These are phyloP conservation scores for Grammomys dolichurus DNA, from an alignment of 2,113 vertebrate genomes.

Conservation along the genomic window DNA sequence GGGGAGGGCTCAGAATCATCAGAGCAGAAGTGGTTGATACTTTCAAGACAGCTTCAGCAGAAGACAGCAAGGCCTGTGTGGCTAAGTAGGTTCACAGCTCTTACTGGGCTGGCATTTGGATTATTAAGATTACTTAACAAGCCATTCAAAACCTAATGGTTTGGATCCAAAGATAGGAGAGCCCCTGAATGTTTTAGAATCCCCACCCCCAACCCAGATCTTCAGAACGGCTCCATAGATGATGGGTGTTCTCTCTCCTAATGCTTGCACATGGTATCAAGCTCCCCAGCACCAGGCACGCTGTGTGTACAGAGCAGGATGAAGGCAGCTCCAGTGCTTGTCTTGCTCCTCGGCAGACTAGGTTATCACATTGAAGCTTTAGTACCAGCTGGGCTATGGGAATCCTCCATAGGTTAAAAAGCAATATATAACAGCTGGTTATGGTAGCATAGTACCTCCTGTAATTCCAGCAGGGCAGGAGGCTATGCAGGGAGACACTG, in stretches of 20 bases:
- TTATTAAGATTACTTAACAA: neutral
- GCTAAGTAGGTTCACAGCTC: neutral
- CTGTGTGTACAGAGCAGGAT: neutral
- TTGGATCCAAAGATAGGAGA: neutral
- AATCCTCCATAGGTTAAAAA: neutral
- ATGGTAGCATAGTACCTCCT: neutral
- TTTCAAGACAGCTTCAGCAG: neutral
- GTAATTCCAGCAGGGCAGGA: too few species aligned
- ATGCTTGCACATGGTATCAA: too few species aligned
- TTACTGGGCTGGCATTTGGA: neutral
- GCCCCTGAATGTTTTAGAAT: neutral
- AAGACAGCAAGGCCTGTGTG: neutral
- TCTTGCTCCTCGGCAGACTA: neutral
- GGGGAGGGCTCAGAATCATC: neutral
- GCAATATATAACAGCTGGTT: neutral
- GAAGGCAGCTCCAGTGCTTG: slow-evolving; percentile 6
- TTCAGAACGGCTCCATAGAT: neutral
- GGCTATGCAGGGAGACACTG: neutral
- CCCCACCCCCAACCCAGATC: neutral
- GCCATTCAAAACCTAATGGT: neutral
- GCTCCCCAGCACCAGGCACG: neutral
- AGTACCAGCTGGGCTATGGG: neutral
- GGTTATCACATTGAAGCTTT: slow-evolving; percentile 62
- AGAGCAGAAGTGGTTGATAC: neutral
- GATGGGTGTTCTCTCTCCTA: neutral